phyloP scores from a whole-genome alignment of 2,797 vertebrate species.

The Parotocinclus haroldoi region DNA sequence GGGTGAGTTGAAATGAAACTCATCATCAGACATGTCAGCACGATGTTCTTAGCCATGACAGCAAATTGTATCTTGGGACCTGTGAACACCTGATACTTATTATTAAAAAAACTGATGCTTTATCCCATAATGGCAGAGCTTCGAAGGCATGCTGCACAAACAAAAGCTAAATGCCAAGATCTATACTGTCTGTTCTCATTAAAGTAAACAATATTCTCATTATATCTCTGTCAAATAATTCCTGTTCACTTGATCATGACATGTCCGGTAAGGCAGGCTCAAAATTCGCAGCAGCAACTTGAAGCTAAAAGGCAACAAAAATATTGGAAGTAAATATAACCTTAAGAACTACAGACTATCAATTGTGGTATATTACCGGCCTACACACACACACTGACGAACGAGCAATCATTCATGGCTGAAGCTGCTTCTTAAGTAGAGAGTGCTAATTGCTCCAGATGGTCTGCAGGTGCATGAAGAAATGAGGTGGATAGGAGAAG shows the following conservation, averaged over 20 bases:
- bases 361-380: no score
- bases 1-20: not conserved
- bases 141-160: constrained; percentile 5
- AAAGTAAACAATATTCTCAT: not conserved
- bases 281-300: no score
- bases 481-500: no score
- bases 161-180: constrained; percentile 5
- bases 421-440: no score
- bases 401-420: no score
- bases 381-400: no score
- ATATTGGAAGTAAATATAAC: no score
- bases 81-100: constrained; percentile 8
- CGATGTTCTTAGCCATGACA: constrained; percentile 12
- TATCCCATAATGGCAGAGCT: constrained; percentile 25
- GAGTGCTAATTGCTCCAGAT: no score
- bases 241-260: constrained; percentile 3
- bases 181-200: constrained; percentile 17
- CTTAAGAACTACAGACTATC: no score
- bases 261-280: no score
- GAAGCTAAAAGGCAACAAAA: no score
- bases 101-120: constrained; percentile 25
- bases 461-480: no score
- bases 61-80: constrained; percentile 1
- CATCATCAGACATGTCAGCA: not conserved
- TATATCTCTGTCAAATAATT: constrained; percentile 18